Base-by-base conservation (phyloP, 2,888 invertebrate genomes). In the Tubulanus polymorphus region DNA sequence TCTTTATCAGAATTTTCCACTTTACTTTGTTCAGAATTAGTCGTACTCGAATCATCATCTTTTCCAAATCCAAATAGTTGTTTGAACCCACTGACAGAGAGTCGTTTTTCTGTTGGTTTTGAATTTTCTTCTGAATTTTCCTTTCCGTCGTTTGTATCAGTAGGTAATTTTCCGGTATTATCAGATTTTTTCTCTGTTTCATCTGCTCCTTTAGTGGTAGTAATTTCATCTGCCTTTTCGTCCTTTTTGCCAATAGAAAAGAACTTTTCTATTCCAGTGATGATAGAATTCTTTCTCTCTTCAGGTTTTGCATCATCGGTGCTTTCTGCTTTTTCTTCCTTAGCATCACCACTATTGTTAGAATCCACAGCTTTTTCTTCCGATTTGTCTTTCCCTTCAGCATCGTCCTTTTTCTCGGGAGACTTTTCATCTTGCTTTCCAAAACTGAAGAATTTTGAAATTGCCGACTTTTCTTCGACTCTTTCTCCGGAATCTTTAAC, bases 331-430 rank as follows among this genome's bases (percentile, higher is more conserved):
- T n/a, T n/a, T n/a, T n/a, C n/a, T 28, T 63, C 58, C 12, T 53
- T 61, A 49, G 69, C 18, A 73, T 64, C 20, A 73, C 54, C 2
- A 71, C 68, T 6, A 70, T 70, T 5, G 71, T 68, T 53, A 73
- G 73, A 59, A 72, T 67, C 54, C 70, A 71, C 41, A 73, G 56
- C 69, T 73, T 71, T 53, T 72, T 70, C 69, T 71, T 71, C 53
- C 72, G 71, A 53, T 72, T 60, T 0, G 71, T 71, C 56, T 68
- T 72, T 48, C 69, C 68, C 1, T 71, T 64, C 47, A 68, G 68
- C 57, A 68, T 65, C 10, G 69, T 59, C 55, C 69, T 68, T 20
- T 66, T 63, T 6, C 69, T 59, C 67, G n/a, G 65, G 54, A 25
- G 65, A 53, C 28, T 71, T 70, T 55, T 63, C 66, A 35, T 66